Percentiles rank a stretch among this genome's conserved stretches.
phyloP scores from a whole-genome alignment of 2,113 vertebrate species.

The Pseudorectes ferrugineus region DNA sequence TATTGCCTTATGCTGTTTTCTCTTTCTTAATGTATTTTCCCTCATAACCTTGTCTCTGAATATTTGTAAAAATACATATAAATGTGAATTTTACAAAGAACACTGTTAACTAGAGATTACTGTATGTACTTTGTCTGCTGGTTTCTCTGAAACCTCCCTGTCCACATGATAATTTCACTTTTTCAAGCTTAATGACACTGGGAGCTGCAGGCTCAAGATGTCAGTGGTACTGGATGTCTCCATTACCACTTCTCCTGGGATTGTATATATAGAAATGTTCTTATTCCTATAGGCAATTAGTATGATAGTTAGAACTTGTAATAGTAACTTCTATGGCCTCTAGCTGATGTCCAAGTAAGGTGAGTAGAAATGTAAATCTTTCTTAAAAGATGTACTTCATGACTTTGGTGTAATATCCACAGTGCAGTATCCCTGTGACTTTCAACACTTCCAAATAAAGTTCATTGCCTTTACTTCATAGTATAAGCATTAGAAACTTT shows the following conservation, averaged over 20 bases:
- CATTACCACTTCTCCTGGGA: background rate
- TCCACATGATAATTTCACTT: background rate
- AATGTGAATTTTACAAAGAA: background rate
- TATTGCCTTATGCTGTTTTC: background rate
- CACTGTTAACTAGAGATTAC: background rate
- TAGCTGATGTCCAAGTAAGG: background rate
- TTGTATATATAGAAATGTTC: background rate
- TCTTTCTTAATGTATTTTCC: background rate
- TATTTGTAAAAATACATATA: background rate
- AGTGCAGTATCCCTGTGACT: background rate
- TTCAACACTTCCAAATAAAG: background rate
- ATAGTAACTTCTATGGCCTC: background rate
- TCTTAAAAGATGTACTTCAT: accelerated
- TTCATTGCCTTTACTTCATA: background rate
- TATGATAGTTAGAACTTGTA: background rate
- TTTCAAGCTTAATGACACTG: background rate
- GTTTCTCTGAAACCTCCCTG: background rate
- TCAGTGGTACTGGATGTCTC: background rate
- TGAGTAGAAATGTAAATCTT: background rate
- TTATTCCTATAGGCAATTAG: background rate
- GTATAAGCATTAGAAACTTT: background rate
- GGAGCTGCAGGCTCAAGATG: background rate
- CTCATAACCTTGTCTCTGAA: background rate
- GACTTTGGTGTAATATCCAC: background rate
- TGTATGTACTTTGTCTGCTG: background rate